phyloP scores from a whole-genome alignment of 2,888 invertebrate species.

The Eutolmus rufibarbis region DNA sequence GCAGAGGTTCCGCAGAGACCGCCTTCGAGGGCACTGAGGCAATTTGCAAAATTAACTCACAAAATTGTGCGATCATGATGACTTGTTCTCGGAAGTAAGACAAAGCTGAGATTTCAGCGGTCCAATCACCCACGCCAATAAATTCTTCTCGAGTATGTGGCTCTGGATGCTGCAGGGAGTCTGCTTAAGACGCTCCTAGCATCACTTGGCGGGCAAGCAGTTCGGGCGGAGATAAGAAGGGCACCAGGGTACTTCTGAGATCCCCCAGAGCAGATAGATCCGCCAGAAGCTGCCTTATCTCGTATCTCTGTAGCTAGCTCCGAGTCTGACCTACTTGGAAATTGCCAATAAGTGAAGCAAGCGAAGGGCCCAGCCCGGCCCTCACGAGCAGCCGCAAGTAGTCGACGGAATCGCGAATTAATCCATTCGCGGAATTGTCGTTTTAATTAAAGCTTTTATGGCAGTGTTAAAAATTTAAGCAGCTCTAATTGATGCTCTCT shows the following conservation, averaged over 20 bases:
- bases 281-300: slow-evolving; percentile 16
- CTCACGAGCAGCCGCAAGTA: neutral
- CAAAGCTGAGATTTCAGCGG: neutral
- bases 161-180: neutral
- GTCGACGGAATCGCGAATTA: neutral
- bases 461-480: slow-evolving; percentile 27
- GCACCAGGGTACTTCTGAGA: neutral
- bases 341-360: neutral
- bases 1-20: neutral
- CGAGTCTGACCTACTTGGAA: neutral
- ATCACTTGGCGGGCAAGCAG: neutral
- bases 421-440: slow-evolving; percentile 5
- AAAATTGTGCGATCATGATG: slow-evolving; percentile 10
- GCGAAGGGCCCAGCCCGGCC: neutral
- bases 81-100: neutral
- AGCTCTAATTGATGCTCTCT: slow-evolving; percentile 7
- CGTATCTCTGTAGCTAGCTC: neutral
- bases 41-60: slow-evolving; percentile 12
- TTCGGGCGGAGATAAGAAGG: neutral
- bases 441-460: slow-evolving; percentile 30
- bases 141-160: neutral
- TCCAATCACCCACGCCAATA: neutral
- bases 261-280: neutral
- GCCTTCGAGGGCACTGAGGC: neutral
- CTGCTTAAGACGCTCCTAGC: neutral